Percentiles rank a stretch among this genome's conserved stretches.
Conservation (phyloP, 2,888 invertebrate species). For the Actias luna region DNA sequence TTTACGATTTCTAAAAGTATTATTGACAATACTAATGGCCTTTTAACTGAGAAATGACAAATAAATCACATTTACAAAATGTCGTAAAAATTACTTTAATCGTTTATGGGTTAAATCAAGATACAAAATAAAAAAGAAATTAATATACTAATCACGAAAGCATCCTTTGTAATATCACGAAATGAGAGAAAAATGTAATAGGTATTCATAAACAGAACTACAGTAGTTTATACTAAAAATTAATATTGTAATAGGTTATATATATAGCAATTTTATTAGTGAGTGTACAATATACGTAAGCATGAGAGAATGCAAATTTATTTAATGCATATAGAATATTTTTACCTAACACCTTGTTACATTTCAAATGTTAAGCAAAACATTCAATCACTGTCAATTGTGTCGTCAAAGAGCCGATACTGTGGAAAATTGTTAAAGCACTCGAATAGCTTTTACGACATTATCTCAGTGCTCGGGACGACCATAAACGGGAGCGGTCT, state of each 20-base stretch:
- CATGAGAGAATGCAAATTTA: no score
- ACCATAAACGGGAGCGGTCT: constrained; percentile 1
- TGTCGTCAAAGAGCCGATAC: not conserved
- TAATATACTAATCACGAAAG: no score
- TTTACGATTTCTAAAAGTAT: no score
- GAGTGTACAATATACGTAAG: not conserved
- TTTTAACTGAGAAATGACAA: no score
- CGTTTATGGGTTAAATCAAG: no score
- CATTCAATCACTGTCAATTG: not conserved
- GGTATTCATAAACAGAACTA: no score
- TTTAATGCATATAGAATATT: not conserved
- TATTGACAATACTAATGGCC: no score
- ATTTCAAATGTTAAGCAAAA: not conserved
- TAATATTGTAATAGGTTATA: not conserved
- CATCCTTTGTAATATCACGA: no score
- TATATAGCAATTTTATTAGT: not conserved
- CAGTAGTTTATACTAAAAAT: not conserved
- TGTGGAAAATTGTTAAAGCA: constrained; percentile 9
- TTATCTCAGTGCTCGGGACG: constrained; percentile 8
- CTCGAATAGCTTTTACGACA: constrained; percentile 13
- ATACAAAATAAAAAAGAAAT: no score
- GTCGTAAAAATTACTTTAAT: no score
- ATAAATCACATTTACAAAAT: no score
- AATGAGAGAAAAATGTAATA: no score
- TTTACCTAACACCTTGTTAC: not conserved